Conservation (phyloP, 2,888 invertebrate genomes). For the Caenorhabditis imperialis region DNA sequence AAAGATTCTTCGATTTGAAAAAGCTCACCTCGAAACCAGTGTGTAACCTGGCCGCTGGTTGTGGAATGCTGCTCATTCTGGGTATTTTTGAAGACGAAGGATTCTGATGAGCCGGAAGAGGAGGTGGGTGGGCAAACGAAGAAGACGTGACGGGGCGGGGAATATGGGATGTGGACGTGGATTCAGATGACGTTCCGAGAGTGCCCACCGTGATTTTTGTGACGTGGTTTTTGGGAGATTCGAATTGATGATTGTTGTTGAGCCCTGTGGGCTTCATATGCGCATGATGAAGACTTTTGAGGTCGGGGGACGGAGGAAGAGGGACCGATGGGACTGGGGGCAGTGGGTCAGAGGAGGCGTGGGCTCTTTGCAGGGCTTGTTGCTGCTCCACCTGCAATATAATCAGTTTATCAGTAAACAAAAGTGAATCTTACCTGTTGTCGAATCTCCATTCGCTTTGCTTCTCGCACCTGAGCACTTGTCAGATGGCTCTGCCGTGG, state of each 20-base stretch:
- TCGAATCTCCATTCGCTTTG: conserved; percentile 44
- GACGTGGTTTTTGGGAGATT: conserved; percentile 25
- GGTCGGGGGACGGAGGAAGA: conserved; percentile 27
- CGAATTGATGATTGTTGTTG: conserved; percentile 37
- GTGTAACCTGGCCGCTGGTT: conserved; percentile 29
- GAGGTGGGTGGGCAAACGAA: conserved; percentile 43
- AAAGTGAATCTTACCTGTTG: conserved; percentile 21
- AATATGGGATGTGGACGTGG: conserved; percentile 40
- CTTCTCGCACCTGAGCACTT: conserved; percentile 47
- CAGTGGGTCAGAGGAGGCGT: conserved; percentile 16
- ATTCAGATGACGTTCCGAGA: not conserved
- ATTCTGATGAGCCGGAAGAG: conserved; percentile 35
- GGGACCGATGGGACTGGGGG: conserved; percentile 19
- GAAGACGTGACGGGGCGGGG: conserved; percentile 48
- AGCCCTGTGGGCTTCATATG: conserved; percentile 19
- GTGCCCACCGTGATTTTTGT: conserved; percentile 55
- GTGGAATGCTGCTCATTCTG: conserved; percentile 42
- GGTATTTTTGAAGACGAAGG: conserved; percentile 39
- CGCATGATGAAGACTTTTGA: conserved; percentile 9
- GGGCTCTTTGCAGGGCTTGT: conserved; percentile 27
- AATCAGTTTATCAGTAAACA: not conserved
- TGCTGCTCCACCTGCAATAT: conserved; percentile 17
- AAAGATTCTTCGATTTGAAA: not conserved
- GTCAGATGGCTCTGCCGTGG: conserved; percentile 60
- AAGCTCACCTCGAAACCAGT: conserved; percentile 26